These are phyloP conservation scores for Lithobates sylvaticus DNA, from an alignment of 2,797 vertebrate species.

Conservation along the genomic window DNA sequence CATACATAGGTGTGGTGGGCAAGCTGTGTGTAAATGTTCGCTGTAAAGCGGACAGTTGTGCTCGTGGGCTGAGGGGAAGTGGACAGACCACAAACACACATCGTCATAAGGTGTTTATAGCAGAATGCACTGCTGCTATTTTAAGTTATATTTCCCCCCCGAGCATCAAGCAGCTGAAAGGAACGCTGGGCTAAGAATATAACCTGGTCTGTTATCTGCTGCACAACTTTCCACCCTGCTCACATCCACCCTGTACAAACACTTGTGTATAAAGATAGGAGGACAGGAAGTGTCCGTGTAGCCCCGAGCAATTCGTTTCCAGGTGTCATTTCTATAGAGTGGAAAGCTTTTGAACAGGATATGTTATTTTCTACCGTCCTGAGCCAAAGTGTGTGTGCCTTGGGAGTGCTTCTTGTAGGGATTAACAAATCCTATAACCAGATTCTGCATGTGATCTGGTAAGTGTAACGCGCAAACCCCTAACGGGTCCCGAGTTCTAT, in stretches of 20 bases:
- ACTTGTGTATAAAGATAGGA: too few species aligned
- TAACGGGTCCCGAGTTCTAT: too few species aligned
- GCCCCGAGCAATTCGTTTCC: too few species aligned
- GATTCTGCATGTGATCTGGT: too few species aligned
- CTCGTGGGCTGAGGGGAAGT: slow-evolving; percentile 18
- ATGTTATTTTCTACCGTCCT: too few species aligned
- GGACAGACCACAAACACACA: slow-evolving; percentile 15
- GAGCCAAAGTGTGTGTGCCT: too few species aligned
- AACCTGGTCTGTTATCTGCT: neutral
- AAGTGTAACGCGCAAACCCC: too few species aligned
- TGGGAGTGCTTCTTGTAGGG: too few species aligned
- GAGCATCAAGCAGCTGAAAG: neutral
- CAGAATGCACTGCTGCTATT: slow-evolving; percentile 18
- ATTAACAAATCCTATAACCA: too few species aligned
- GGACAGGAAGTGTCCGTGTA: too few species aligned
- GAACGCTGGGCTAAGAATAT: neutral
- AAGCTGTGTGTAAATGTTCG: slow-evolving; percentile 18
- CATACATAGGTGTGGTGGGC: slow-evolving; percentile 26
- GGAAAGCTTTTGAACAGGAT: too few species aligned
- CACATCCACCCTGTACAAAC: neutral
- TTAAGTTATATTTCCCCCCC: slow-evolving; percentile 24
- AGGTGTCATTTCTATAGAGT: too few species aligned
- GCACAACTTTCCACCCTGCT: neutral
- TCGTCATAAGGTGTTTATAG: slow-evolving; percentile 21
- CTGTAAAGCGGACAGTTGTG: slow-evolving; percentile 15